phyloP scores from a whole-genome alignment of 2,113 vertebrate genomes.

The Antigone vipio region DNA sequence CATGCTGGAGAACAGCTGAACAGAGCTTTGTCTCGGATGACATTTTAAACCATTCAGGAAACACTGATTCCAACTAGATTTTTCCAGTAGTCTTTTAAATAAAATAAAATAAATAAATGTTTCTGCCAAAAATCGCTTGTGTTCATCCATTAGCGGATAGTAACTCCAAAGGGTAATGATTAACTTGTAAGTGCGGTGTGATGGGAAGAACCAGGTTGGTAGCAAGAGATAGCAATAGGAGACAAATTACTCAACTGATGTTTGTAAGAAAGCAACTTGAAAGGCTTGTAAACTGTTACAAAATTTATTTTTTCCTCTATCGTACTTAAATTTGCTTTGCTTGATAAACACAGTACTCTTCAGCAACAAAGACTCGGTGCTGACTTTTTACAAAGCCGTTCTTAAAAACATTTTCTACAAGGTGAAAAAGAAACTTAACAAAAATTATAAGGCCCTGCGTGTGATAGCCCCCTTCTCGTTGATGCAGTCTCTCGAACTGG shows the following conservation, averaged over 20 bases:
- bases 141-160: neutral
- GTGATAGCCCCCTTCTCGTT: neutral
- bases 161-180: neutral
- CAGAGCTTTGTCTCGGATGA: neutral
- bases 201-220: neutral
- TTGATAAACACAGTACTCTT: no score
- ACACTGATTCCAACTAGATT: neutral
- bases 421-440: neutral
- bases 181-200: neutral
- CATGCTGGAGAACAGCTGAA: neutral
- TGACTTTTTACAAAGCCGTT: neutral
- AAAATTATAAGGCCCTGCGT: neutral
- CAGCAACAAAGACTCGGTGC: no score
- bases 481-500: neutral
- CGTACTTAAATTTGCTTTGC: neutral
- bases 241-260: neutral
- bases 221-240: neutral
- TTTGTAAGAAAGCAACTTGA: neutral
- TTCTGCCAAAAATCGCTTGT: neutral
- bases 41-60: conserved; percentile 22
- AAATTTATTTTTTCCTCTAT: neutral
- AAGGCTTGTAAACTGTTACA: neutral
- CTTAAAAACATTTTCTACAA: neutral
- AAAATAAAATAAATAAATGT: neutral
- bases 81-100: neutral